Evolutionary conservation across 2,888 invertebrate species (phyloP), one percentile per base, ranked within the genome.

Genomic region (Synergus itoensis): DNA sequence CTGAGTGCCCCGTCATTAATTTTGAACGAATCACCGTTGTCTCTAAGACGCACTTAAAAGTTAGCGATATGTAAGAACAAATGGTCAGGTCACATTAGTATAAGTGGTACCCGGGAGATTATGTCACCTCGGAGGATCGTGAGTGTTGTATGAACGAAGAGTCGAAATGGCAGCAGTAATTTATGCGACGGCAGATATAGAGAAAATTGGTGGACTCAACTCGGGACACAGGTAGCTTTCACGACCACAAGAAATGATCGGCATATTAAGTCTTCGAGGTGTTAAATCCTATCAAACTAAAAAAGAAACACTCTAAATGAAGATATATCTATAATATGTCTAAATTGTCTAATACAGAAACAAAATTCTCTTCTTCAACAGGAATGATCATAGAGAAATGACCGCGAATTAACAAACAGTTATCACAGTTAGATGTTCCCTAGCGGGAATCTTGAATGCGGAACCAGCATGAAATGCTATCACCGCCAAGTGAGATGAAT

Each of bases 141-240:
- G 80, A 81, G 82, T 73, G 76, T 81, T 64, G 77, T 83, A 84
- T 84, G 85, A 86, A 86, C 84, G 82, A 84, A 80, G 83, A 73
- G 83, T 79, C 78, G 79, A 40, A 81, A 63, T 79, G 77, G 76
- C 82, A 88, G 53, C n/a, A 36, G 73, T 73, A 73, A 89, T 87
- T 89, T 87, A 88, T 86, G 85, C 80, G 78, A 75, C 83, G 79
- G 64, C 77, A 82, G 87, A 88, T 86, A 85, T 73, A 84, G 67
- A 84, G 85, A 84, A 86, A 84, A 86, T 83, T 83, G 79, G 80
- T 67, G 76, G 64, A 60, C 78, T 45, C 14, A 36, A 21, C 43
- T 21, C 45, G 8, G 16, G 18, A 28, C 5, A 28, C 69, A 69
- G 69, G 69, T 69, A 67, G 65, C 73, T 53, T 28, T 53, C 41